Base-by-base conservation (phyloP, 2,888 invertebrate genomes). In the Allolobophora icterica region DNA sequence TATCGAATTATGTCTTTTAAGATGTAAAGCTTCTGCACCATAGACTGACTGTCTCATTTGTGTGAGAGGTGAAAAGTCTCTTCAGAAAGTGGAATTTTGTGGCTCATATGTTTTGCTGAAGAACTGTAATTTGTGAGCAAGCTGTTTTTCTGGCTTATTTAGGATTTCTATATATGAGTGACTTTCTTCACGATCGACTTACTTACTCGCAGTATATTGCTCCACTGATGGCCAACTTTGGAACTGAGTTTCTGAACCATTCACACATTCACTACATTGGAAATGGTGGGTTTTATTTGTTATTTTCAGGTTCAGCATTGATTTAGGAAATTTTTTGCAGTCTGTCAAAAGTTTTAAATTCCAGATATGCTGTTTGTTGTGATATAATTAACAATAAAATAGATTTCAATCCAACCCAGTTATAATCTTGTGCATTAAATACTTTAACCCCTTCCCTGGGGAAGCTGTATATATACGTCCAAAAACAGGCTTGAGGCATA, bases 201-300 rank as follows among this genome's bases (percentile, higher is more conserved):
- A 87, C 87, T 87, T 87, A 87, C 87, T 87, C 87, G 15, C 87
- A 87, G 87, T 87, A 87, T 38, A 87, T 87, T 87, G 87, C 87
- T 87, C 87, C 87, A 8, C 24, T 87, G 33, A 87, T 87, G 87
- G 87, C 87, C 87, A 34, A 87, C 38, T 87, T 87, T 35, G 87
- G 87, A 87, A 87, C 87, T 35, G 87, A 87, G 38, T 87, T 21
- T 87, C 4, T 87, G 30, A 87, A 87, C 35, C 87, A 87, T 34
- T 87, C 87, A 5, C 87, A 87, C 35, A 87, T 87, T 35, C 87
- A 87, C 87, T 87, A 87, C 19, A 6, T 38, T 87, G 87, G 87
- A 34, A 87, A 87, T 87, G 87, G 87, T 87, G 24, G 24, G 87
- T 38, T 71, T 71, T 8, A 71, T 30, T 71, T 52, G 3, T 52